Evolutionary conservation across 35 echinoderm and acorn worm genomes (phyloP).

Genomic region (Holothuria glaberrima): DNA sequence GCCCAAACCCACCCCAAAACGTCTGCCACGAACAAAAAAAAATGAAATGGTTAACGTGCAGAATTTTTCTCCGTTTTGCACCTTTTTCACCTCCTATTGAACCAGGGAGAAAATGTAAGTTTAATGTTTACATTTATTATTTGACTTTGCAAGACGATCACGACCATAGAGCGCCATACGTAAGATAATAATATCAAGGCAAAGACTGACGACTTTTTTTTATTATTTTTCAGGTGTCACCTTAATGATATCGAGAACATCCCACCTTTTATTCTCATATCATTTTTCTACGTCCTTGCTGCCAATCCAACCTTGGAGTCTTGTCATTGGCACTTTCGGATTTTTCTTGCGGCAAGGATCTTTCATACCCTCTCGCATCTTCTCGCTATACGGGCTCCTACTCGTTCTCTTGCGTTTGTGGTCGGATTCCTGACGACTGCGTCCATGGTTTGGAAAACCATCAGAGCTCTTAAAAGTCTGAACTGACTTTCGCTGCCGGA

Average conservation of each 20-base stretch:
- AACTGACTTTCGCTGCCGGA: too few species aligned
- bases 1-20: too few species aligned
- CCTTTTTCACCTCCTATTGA: too few species aligned
- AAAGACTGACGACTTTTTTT: not conserved
- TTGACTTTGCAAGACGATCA: too few species aligned
- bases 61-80: too few species aligned
- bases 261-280: conserved; percentile 62
- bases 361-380: conserved; percentile 71
- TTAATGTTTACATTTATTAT: too few species aligned
- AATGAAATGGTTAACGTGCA: too few species aligned
- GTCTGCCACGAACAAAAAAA: too few species aligned
- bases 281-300: conserved; percentile 59
- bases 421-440: conserved; percentile 45
- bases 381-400: conserved; percentile 49
- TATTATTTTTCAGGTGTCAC: conserved; percentile 60
- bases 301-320: conserved; percentile 46
- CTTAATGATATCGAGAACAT: conserved; percentile 81
- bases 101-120: too few species aligned
- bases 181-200: not conserved
- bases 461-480: not conserved
- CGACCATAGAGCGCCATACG: too few species aligned
- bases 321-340: conserved; percentile 67
- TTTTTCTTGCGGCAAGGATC: conserved; percentile 71
- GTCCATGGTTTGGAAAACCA: conserved; percentile 59
- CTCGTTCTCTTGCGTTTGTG: conserved; percentile 11